Evolutionary conservation across 2,888 invertebrate genomes (phyloP), one percentile per base, ranked within the genome.

Genomic region (Rambutsinella grinnellia): DNA sequence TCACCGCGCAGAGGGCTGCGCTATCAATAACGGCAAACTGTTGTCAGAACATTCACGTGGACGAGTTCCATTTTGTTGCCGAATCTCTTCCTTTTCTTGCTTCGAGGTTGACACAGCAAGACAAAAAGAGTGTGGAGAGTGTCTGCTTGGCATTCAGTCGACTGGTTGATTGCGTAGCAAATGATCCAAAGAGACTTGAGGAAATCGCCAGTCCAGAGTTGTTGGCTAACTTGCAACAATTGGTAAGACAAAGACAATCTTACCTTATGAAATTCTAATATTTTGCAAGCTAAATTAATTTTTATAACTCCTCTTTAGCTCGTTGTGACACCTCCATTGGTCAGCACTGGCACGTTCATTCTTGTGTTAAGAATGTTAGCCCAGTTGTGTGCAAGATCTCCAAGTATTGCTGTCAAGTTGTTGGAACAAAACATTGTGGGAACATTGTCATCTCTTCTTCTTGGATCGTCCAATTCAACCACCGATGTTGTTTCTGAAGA

Each of bases 101-200:
- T 58, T 92, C 87, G 24, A 86, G 90, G 68, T 86, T 91, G 15
- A 88, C 88, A 49, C 89, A 89, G 80, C 89, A 89, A 88, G 99
- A 99, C 88, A 99, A 99, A 87, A 98, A 98, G 86, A 96, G 97
- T 74, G 96, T 99, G 51, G 99, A 99, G 86, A 96, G 95, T 86
- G 96, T 98, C 15, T 99, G 99, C 85, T 90, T 96, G 81, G 96
- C 98, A 23, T 98, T 99, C 89, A 96, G 97, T 72, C 92, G 99
- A 3, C 90, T 99, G 54, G 97, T 99, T 57, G 99, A 99, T 86
- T 97, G 96, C 86, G 97, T 96, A 87, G 97, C 97, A 86, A 91
- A 93, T 84, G 97, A 99, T 86, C 93, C 96, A 19, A 91, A 92
- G 24, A 92, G 94, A 80, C 88, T 99, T 78, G 94, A 95, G 86